Evolutionary conservation across 2,797 vertebrate species (phyloP).

Genomic region (Sphaeramia orbicularis): DNA sequence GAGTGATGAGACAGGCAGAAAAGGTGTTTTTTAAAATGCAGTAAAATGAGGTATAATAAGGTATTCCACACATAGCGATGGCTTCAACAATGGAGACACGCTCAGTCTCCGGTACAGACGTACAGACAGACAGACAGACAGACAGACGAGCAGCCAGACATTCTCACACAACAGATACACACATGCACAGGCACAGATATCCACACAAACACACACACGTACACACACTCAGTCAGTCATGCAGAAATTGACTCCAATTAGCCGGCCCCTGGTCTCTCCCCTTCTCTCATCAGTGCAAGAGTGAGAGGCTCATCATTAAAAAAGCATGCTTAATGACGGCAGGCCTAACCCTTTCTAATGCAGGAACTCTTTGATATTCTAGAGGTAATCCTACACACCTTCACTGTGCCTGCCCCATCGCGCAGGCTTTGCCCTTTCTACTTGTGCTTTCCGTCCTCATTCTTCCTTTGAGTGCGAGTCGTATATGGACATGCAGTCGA

Average conservation of each 20-base stretch:
- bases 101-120: constrained; percentile 17
- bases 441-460: constrained; percentile 30
- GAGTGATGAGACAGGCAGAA: no score
- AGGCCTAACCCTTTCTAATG: constrained; percentile 65
- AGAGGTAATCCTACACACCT: constrained; percentile 67
- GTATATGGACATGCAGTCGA: not conserved
- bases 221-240: constrained; percentile 48
- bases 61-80: constrained; percentile 50
- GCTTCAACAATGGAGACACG: constrained; percentile 38
- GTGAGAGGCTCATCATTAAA: constrained; percentile 79
- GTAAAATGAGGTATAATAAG: no score
- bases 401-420: constrained; percentile 30
- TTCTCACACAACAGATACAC: no score
- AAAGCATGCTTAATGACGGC: constrained; percentile 72
- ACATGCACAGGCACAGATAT: constrained; percentile 11
- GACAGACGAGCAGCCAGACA: no score
- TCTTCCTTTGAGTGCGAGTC: constrained; percentile 21
- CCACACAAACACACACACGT: constrained; percentile 14
- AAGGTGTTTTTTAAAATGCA: no score
- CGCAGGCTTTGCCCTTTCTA: constrained; percentile 16
- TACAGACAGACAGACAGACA: no score
- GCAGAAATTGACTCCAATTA: constrained; percentile 80
- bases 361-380: constrained; percentile 79
- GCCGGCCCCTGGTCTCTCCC: constrained; percentile 58
- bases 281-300: constrained; percentile 68